A percentile compares a stretch with the other conserved stretches of the same genome.
Conservation (phyloP, 2,797 vertebrate genomes). For the Danio choprae region DNA sequence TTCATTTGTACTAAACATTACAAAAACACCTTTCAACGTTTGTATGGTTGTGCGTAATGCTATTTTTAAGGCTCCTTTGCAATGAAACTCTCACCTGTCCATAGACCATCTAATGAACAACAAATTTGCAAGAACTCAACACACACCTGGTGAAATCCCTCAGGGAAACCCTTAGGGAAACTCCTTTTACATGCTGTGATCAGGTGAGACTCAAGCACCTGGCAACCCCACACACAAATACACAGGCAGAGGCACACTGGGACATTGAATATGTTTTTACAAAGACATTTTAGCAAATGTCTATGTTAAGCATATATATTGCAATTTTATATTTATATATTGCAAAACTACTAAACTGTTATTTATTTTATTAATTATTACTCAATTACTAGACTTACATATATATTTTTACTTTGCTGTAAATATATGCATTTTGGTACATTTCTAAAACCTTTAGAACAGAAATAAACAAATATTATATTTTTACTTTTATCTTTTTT, state of each 20-base stretch:
- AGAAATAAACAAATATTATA: too few species aligned
- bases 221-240: constrained; percentile 40
- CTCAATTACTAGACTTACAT: too few species aligned
- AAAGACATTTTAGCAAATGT: too few species aligned
- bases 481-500: too few species aligned
- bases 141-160: constrained; percentile 9
- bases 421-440: too few species aligned
- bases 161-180: neutral
- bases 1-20: constrained; percentile 16
- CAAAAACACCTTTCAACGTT: neutral
- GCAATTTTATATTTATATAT: too few species aligned
- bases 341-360: too few species aligned
- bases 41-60: neutral
- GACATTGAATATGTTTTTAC: neutral
- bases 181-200: constrained; percentile 10
- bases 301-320: too few species aligned
- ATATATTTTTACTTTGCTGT: too few species aligned
- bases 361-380: too few species aligned
- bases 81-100: neutral
- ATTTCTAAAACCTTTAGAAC: too few species aligned
- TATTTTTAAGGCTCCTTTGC: neutral
- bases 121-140: constrained; percentile 4
- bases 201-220: constrained; percentile 42
- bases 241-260: neutral
- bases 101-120: neutral